Evolutionary conservation across 92 coral and sea anemone genomes (phyloP), one percentile per base, ranked within the genome.

Genomic region (Epizoanthus rinbou): DNA sequence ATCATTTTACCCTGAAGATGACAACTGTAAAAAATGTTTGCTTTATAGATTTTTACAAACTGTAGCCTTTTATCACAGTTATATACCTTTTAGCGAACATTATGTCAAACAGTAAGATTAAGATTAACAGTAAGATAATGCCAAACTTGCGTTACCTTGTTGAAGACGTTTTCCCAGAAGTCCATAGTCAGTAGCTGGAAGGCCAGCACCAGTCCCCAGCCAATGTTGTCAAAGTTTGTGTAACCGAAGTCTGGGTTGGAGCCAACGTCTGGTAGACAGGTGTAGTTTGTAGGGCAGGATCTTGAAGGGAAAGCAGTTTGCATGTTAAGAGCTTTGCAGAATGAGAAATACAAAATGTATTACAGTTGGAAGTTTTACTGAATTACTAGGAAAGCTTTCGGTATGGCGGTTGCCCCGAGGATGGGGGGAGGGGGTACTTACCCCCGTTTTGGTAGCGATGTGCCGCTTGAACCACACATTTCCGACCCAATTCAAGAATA

Each of bases 101-200:
- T 28, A 28, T 28, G 31, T 28, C 1, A 2, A 28, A 28, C 31
- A 28, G 31, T 0, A 28, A 28, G 31, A 28, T 47, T 0, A 28
- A 28, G 31, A 28, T 47, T n/a, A 28, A 28, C 31, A 28, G 31
- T 0, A 28, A 28, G 31, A 28, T 47, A 50, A 50, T 50, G 16
- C 54, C 14, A 11, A 50, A 50, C 8, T 50, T 50, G 14, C 9
- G 73, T 43, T 82, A 95, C 98, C 84, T 95, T 95, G 85, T 95
- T 86, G 70, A 91, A 95, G 45, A 95, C 90, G 81, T 95, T 91
- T 71, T 95, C 98, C 98, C 98, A 95, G 90, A 87, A 95, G 90
- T 95, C 98, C 90, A 95, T 88, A 2, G 98, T 95, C 25, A 95
- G 98, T 6, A 95, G 94, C 84, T 95, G 98, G 76, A 95, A 95